Base-by-base conservation (phyloP, 2,113 vertebrate genomes). In the Taxidea taxus region DNA sequence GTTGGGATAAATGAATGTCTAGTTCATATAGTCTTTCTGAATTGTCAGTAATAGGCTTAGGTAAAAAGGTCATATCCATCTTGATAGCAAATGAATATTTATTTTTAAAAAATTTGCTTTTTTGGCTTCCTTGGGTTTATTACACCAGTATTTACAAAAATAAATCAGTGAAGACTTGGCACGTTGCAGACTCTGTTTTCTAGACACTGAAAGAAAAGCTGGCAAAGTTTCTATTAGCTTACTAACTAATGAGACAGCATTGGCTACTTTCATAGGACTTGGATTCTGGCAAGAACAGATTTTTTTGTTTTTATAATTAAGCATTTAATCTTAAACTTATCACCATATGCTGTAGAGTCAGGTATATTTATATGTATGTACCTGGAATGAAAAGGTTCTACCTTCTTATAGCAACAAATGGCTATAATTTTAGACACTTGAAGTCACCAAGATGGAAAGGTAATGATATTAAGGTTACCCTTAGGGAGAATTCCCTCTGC, bases 21-120 rank as follows among this genome's bases (percentile, higher is more conserved):
- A 7, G 60, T 95, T 78, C 85, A 81, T 44, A 1, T 2, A n/a
- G 42, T 20, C 81, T 37, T 81, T 95, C 97, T 85, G 31, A 88
- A 81, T 94, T 96, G 64, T 96, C 81, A 89, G 84, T 92, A 97
- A 74, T 37, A 89, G 77, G 90, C 78, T 81, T 68, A 37, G 85
- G 8, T 87, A 90, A 88, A 97, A 94, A 97, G 98, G 97, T 96
- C 92, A 94, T 75, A 60, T 84, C 94, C 91, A 91, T 96, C 91
- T 90, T 87, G 95, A 39, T 68, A 94, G n/a, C 12, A 96, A 94
- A 96, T 95, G 54, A 49, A 87, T 94, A 75, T 90, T 98, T 97
- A 23, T 87, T 88, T 97, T 97, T 87, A 1, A 1, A 6, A 91
- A 80, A 81, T 97, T 75, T 91, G 81, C 11, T 96, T 97, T 98